Percentiles rank a stretch among this genome's conserved stretches.
Evolutionary conservation across 1,140 invertebrate species (phyloP).

Genomic region (Brachionus rotundiformis): DNA sequence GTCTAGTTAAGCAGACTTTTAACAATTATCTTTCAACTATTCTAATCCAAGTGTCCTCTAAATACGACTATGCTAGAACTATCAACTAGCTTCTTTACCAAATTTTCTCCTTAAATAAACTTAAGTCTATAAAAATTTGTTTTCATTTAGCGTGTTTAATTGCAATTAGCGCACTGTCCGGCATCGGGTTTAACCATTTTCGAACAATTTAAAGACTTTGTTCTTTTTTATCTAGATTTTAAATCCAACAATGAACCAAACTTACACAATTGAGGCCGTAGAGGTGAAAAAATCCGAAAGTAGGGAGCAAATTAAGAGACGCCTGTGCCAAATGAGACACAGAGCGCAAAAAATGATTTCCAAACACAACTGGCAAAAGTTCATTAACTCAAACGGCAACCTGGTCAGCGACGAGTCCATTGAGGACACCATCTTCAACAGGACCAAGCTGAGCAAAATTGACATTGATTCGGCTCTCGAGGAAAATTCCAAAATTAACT

Average conservation of each 20-base stretch:
- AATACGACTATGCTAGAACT: conserved; percentile 6
- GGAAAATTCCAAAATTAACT: conserved; percentile 23
- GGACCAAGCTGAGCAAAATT: conserved; percentile 23
- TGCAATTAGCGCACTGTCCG: conserved; percentile 29
- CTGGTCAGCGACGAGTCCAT: not conserved
- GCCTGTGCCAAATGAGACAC: not conserved
- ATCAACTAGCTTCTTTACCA: conserved; percentile 1
- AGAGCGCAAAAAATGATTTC: not conserved
- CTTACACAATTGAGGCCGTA: conserved; percentile 18
- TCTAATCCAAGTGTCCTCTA: conserved; percentile 3
- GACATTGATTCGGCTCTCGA: not conserved
- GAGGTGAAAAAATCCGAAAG: conserved; percentile 26
- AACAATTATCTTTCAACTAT: conserved; percentile 29
- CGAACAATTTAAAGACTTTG: not conserved
- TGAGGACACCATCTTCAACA: not conserved
- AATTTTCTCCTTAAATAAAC: conserved; percentile 28
- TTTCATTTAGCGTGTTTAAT: conserved; percentile 41
- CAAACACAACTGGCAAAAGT: conserved; percentile 36
- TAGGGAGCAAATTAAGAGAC: not conserved
- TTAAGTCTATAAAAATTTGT: conserved; percentile 43
- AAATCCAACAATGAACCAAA: conserved; percentile 42
- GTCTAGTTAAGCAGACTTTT: conserved; percentile 36
- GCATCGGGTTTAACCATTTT: not conserved
- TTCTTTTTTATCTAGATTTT: conserved; percentile 22
- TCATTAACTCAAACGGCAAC: not conserved